phyloP scores from a whole-genome alignment of 2,113 vertebrate species.

The Tauraco erythrolophus region DNA sequence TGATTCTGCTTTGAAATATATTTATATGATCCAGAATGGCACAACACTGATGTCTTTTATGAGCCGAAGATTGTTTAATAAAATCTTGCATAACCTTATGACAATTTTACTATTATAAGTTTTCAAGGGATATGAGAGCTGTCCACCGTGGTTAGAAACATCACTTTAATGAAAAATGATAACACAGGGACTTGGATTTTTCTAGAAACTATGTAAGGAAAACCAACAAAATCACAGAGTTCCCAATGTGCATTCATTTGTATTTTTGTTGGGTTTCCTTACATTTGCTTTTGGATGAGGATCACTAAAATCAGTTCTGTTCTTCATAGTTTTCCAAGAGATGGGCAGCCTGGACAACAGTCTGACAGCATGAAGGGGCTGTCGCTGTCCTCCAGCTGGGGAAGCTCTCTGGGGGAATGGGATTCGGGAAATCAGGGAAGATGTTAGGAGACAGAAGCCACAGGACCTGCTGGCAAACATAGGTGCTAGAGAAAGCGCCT shows the following conservation, averaged over 20 bases:
- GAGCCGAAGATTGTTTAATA: constrained; percentile 68
- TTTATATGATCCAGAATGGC: constrained; percentile 70
- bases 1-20: constrained; percentile 63
- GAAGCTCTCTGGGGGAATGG: neutral
- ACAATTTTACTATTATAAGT: constrained; percentile 74
- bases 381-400: constrained; percentile 7
- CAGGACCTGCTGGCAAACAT: constrained; percentile 80
- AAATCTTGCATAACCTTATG: constrained; percentile 69
- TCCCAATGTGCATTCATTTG: neutral
- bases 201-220: constrained; percentile 51
- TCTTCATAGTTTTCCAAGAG: neutral
- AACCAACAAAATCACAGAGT: neutral
- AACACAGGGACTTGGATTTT: constrained; percentile 30
- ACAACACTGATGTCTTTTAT: constrained; percentile 67
- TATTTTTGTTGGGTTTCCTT: constrained; percentile 1
- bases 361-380: constrained; percentile 57
- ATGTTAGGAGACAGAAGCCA: constrained; percentile 72
- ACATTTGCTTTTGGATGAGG: neutral
- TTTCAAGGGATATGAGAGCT: constrained; percentile 73
- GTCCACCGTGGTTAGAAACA: constrained; percentile 69
- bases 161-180: constrained; percentile 72
- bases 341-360: neutral
- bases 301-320: neutral
- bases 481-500: constrained; percentile 75
- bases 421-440: constrained; percentile 73